phyloP scores from a whole-genome alignment of 2,113 vertebrate genomes.

The Lasiurus cinereus region DNA sequence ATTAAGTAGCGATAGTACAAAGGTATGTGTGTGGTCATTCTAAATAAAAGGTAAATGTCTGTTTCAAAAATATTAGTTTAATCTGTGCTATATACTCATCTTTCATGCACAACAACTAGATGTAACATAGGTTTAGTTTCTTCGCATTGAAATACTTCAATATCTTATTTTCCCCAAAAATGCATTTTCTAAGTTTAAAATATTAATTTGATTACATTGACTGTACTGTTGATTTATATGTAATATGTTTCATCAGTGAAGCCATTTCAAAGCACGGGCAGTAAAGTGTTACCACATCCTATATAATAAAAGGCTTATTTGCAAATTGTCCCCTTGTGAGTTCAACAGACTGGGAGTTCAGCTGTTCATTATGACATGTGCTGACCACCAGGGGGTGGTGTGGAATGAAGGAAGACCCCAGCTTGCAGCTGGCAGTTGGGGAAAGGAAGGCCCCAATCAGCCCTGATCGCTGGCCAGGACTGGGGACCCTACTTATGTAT shows the following conservation, averaged over 20 bases:
- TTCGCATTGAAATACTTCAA: not conserved
- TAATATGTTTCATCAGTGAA: not conserved
- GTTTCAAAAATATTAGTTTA: conserved; percentile 32
- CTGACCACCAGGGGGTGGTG: too few relatives aligned
- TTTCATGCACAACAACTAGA: not conserved
- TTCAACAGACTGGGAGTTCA: too few relatives aligned
- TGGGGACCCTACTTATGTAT: too few relatives aligned
- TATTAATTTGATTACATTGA: conserved; percentile 25
- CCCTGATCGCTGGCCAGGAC: too few relatives aligned
- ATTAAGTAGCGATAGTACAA: not conserved
- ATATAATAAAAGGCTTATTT: too few relatives aligned
- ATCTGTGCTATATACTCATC: conserved; percentile 48
- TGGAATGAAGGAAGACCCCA: too few relatives aligned
- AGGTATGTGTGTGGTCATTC: not conserved
- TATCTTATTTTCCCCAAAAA: not conserved
- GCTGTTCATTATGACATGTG: too few relatives aligned
- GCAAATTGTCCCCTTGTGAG: too few relatives aligned
- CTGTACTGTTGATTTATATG: not conserved
- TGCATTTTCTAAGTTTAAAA: conserved; percentile 3
- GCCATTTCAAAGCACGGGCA: not conserved
- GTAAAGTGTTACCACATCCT: not conserved
- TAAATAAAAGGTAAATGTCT: conserved; percentile 54
- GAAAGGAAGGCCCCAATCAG: too few relatives aligned
- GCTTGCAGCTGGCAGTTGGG: too few relatives aligned
- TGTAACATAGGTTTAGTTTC: not conserved